phyloP scores from a whole-genome alignment of 2,888 invertebrate genomes.

The Polydesmus complanatus region DNA sequence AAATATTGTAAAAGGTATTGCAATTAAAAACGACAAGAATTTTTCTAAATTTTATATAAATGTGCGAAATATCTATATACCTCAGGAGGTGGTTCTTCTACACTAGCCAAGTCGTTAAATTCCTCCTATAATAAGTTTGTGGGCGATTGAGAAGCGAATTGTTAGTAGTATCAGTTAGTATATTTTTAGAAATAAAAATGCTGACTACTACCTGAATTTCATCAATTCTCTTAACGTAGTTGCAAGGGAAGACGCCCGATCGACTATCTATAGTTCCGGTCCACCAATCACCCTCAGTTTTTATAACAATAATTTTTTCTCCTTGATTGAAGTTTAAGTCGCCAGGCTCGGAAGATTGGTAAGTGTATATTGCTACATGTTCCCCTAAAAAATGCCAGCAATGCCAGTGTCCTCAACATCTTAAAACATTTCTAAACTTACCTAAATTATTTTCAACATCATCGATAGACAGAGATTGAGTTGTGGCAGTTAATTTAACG shows the following conservation, averaged over 20 bases:
- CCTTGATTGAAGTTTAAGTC: conserved; percentile 77
- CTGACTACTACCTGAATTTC: conserved; percentile 12
- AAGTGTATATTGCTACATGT: conserved; percentile 68
- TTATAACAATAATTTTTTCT: conserved; percentile 71
- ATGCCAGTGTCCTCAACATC: not conserved
- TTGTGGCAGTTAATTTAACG: conserved; percentile 33
- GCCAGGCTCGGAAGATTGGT: conserved; percentile 73
- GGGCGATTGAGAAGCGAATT: not conserved
- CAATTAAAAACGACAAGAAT: too few relatives aligned
- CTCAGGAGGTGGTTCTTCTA: conserved; percentile 12
- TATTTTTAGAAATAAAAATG: not conserved
- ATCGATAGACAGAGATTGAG: not conserved
- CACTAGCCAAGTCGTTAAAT: not conserved
- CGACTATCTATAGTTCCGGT: conserved; percentile 72
- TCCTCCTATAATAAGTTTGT: not conserved
- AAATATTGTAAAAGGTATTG: too few relatives aligned
- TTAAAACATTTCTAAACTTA: not conserved
- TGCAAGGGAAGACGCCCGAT: conserved; percentile 91
- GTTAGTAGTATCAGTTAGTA: not conserved
- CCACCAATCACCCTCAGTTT: conserved; percentile 98
- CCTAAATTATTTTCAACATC: not conserved
- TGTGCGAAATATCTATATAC: not conserved
- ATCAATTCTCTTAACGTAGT: conserved; percentile 53
- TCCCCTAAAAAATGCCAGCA: not conserved
- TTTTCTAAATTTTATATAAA: too few relatives aligned